A percentile compares a stretch with the other conserved stretches of the same genome.
phyloP scores from a whole-genome alignment of 1,140 invertebrate genomes.

The Lineus longissimus region DNA sequence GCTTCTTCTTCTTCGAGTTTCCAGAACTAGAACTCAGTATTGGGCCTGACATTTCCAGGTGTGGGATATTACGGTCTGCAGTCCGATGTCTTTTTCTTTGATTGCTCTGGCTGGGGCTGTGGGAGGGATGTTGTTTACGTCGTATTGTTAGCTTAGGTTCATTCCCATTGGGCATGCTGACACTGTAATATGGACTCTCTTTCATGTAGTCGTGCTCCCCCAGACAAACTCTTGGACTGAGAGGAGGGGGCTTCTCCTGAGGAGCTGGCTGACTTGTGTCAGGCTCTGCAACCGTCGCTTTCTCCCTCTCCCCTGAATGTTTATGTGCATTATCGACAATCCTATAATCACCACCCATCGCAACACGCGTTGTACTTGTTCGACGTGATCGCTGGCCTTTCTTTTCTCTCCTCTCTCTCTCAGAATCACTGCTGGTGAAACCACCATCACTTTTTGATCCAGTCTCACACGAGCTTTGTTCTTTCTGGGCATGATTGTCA shows the following conservation, averaged over 20 bases:
- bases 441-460: no score
- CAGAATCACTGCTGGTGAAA: constrained; percentile 8
- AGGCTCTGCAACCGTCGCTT: background rate
- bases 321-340: background rate
- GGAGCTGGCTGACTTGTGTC: background rate
- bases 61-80: background rate
- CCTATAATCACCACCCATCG: background rate
- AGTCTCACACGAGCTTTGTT: no score
- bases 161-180: background rate
- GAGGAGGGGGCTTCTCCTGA: background rate
- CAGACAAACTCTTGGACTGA: background rate
- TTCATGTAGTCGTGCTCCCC: constrained; percentile 2
- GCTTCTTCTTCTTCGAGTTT: constrained; percentile 6
- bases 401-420: background rate
- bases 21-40: background rate
- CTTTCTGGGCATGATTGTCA: no score
- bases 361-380: background rate
- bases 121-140: background rate
- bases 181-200: constrained; percentile 4
- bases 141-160: background rate
- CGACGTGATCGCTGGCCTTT: constrained; percentile 12
- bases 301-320: background rate
- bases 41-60: background rate
- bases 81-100: background rate
- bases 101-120: background rate